Conservation (phyloP, 2,113 vertebrate genomes). For the Heloderma charlesbogerti region DNA sequence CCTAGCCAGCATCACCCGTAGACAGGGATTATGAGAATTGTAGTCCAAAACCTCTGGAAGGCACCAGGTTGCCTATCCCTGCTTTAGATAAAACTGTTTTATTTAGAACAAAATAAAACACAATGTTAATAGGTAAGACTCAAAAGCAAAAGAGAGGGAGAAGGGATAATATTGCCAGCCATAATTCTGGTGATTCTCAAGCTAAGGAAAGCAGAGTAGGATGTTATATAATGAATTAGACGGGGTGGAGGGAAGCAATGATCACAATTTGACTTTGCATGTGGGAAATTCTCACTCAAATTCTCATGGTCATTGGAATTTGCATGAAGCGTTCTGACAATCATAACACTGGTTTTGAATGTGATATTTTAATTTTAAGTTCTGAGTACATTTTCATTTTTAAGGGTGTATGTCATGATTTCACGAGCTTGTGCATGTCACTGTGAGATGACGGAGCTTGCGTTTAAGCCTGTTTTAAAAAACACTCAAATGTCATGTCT, state of each 20-base stretch:
- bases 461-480: not conserved
- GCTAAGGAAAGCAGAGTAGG: not conserved
- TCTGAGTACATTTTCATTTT: not conserved
- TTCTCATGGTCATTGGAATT: not conserved
- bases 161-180: not conserved
- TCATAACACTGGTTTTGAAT: not conserved
- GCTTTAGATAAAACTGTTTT: not conserved
- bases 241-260: not conserved
- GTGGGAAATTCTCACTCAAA: not conserved
- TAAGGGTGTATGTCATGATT: not conserved
- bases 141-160: not conserved
- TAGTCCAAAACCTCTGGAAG: no score
- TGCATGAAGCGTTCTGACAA: not conserved
- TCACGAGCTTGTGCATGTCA: not conserved
- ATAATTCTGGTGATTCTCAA: not conserved
- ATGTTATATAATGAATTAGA: not conserved
- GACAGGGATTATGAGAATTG: no score
- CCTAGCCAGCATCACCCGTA: no score
- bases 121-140: not conserved
- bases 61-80: no score
- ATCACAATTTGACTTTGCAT: not conserved
- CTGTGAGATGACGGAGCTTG: not conserved
- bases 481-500: constrained; percentile 23
- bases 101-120: not conserved
- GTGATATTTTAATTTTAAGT: not conserved